Evolutionary conservation across 2,797 vertebrate species (phyloP).

Genomic region (Lates japonicus): DNA sequence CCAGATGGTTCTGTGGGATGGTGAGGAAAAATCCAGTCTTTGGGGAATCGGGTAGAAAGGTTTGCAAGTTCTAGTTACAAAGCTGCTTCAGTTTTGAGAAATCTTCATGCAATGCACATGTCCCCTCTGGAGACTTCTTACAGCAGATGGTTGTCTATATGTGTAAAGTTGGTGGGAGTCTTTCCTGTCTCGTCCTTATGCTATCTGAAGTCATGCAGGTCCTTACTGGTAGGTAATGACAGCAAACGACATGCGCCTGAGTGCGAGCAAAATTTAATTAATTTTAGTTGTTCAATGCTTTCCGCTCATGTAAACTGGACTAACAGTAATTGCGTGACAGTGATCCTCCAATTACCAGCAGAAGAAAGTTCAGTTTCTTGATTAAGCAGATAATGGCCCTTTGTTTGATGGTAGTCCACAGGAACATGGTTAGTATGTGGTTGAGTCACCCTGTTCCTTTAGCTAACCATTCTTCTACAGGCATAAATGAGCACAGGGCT

Average conservation of each 20-base stretch:
- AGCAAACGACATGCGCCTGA: neutral
- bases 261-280: neutral
- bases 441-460: slow-evolving; percentile 13
- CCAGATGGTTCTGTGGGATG: slow-evolving; percentile 41
- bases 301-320: neutral
- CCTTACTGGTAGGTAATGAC: slow-evolving; percentile 4
- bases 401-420: slow-evolving; percentile 1
- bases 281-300: slow-evolving; percentile 7
- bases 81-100: slow-evolving; percentile 39
- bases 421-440: slow-evolving; percentile 9
- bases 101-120: slow-evolving; percentile 5
- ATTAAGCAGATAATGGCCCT: slow-evolving; percentile 11
- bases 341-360: neutral
- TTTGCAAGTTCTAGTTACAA: slow-evolving; percentile 27
- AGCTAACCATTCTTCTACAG: slow-evolving; percentile 18
- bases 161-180: slow-evolving; percentile 19
- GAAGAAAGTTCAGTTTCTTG: neutral
- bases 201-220: slow-evolving; percentile 2
- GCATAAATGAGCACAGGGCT: slow-evolving; percentile 31
- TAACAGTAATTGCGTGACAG: neutral
- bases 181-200: slow-evolving; percentile 4
- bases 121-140: slow-evolving; percentile 14
- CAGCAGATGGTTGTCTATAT: slow-evolving; percentile 49
- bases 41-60: slow-evolving; percentile 9
- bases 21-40: slow-evolving; percentile 34